These are phyloP conservation scores for Trypoxylus dichotomus DNA, from an alignment of 1,140 invertebrate genomes.

Conservation along the genomic window DNA sequence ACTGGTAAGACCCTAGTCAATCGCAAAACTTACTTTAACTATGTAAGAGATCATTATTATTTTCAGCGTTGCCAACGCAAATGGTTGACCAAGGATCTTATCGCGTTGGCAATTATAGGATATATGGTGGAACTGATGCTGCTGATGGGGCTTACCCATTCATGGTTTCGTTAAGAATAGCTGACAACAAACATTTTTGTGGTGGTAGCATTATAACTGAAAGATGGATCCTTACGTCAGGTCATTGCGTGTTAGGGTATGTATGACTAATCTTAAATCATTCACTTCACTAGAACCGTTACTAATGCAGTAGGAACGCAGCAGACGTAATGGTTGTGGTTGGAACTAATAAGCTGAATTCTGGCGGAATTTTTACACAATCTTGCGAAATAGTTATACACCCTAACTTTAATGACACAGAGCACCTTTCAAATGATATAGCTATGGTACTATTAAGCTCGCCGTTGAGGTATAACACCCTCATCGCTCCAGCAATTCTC, in stretches of 20 bases:
- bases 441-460: neutral
- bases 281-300: neutral
- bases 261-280: neutral
- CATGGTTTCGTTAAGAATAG: constrained; percentile 51
- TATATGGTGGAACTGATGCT: constrained; percentile 53
- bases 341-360: neutral
- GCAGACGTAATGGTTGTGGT: neutral
- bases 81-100: too few relatives aligned
- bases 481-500: too few relatives aligned
- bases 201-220: constrained; percentile 9
- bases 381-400: too few relatives aligned
- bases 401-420: too few relatives aligned
- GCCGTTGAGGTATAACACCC: neutral
- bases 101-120: too few relatives aligned
- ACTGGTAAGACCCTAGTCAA: too few relatives aligned
- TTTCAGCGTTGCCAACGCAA: too few relatives aligned
- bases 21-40: too few relatives aligned
- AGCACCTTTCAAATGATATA: too few relatives aligned
- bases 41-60: too few relatives aligned
- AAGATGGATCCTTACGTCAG: constrained; percentile 33
- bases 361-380: neutral
- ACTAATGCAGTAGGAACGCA: neutral
- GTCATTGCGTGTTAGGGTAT: constrained; percentile 37
- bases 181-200: constrained; percentile 23
- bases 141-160: constrained; percentile 50